Base-by-base conservation (phyloP, 2,113 vertebrate genomes). In the Lepus europaeus region DNA sequence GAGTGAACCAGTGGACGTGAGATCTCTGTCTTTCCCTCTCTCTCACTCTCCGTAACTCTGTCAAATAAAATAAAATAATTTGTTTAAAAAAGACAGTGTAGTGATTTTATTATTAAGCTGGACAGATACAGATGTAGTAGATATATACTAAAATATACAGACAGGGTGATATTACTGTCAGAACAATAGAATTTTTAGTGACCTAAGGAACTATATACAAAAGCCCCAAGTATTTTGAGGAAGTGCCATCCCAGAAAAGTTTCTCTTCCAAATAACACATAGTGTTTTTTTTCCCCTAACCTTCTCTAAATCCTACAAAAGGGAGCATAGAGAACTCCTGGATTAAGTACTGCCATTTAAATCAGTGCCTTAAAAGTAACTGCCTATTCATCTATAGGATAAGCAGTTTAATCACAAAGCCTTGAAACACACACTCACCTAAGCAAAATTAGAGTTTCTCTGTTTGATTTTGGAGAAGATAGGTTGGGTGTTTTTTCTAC, bases 391-490 rank as follows among this genome's bases (percentile, higher is more conserved):
- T 72, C 61, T 81, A 39, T 4, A 86, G 12, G 16, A 82, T 59
- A 20, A 89, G 7, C 61, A 36, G 6, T 73, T 56, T 77, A 56
- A 64, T 66, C 23, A 68, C 8, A 81, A 7, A 94, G 23, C 29
- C 61, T 11, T 27, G 31, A 81, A 91, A 74, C 59, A 90, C 20
- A 64, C 5, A 81, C 13, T 73, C 27, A 49, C 20, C 51, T 59
- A 80, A 82, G 79, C 9, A 90, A 74, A 92, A 81, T 68, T 27
- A 22, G 2, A 69, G 9, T 68, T 76, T 92, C 51, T 36, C 36
- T 82, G 4, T 87, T 87, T 91, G 56, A 56, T 96, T 49, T 83
- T 72, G 53, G 10, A 51, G n/a, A 90, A 81, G 53, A 72, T 2
- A 69, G 29, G 14, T 45, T 82, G 25, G 16, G 45, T 66, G 23